Evolutionary conservation across 2,888 invertebrate species (phyloP), one percentile per base, ranked within the genome.

Genomic region (Philereme vetulata): DNA sequence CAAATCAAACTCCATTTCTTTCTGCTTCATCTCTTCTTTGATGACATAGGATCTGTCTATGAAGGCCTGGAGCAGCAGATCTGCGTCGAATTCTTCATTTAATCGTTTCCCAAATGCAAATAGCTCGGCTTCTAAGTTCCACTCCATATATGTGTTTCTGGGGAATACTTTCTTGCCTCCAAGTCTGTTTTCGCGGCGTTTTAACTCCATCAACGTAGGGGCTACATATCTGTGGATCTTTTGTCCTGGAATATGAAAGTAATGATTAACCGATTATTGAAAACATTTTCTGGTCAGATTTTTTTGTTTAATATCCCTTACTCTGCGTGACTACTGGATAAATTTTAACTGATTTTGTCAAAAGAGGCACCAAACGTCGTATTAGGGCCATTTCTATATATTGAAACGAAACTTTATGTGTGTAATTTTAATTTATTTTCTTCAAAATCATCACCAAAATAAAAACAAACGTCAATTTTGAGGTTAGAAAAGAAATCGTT

Each of bases 81-180:
- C 90, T 0, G 93, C 85, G 62, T 97, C 93, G 76, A 99, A 97
- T 4, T 96, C 94, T 90, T 99, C 99, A 33, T 95, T 94, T 10
- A 98, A 88, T 34, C 99, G 93, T 76, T 95, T 95, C 7, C 95
- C 96, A 91, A 98, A 98, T 0, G 98, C 97, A 88, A 93, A 98
- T 3, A 98, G 66, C 88, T 98, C 98, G 0, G 97, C 94, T 72
- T 96, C 94, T 72, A 96, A 95, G 80, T 98, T 98, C 98, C 98
- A 97, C 76, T 96, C 96, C n/a, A 95, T 71, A 77, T 93, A 96
- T 6, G 93, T 92, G 34, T 94, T 95, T 65, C 97, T 71, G 67
- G 92, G 73, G 68, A 83, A 70, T 53, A 62, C 73, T 72, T 78
- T 88, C 74, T 95, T 94, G 5, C 93, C 93, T 0, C 94, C 95